Evolutionary conservation across 92 coral and sea anemone species (phyloP).

Genomic region (Bergia sp.): DNA sequence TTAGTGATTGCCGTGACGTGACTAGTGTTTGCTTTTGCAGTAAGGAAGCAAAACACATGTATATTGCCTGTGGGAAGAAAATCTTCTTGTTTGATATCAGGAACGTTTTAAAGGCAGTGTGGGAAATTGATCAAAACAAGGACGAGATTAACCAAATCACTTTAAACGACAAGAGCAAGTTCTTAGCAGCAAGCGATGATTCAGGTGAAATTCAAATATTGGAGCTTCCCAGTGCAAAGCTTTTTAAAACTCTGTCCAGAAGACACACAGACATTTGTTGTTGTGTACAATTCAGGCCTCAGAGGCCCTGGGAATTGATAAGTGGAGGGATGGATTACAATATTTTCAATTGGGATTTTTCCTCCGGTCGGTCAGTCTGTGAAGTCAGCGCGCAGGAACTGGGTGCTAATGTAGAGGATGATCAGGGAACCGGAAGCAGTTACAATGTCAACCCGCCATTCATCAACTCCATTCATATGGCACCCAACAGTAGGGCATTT

Average conservation of each 20-base stretch:
- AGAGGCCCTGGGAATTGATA: conserved; percentile 87
- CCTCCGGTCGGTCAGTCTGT: conserved; percentile 78
- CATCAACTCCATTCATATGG: conserved; percentile 87
- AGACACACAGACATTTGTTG: conserved; percentile 86
- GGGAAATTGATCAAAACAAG: conserved; percentile 72
- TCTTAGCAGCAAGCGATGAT: conserved; percentile 91
- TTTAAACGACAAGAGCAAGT: conserved; percentile 70
- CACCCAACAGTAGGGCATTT: conserved; percentile 74
- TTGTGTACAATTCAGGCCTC: conserved; percentile 87
- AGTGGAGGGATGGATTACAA: conserved; percentile 91
- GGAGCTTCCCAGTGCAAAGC: conserved; percentile 69
- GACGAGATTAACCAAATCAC: conserved; percentile 93
- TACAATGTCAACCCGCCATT: conserved; percentile 88
- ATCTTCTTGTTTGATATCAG: conserved; percentile 79
- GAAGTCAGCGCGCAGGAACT: conserved; percentile 70
- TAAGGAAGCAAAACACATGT: conserved; percentile 73
- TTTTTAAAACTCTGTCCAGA: conserved; percentile 75
- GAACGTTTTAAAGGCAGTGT: conserved; percentile 54
- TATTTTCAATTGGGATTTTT: conserved; percentile 88
- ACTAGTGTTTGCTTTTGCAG: conserved; percentile 73
- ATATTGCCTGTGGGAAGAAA: conserved; percentile 78
- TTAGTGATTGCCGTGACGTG: conserved; percentile 49
- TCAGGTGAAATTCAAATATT: conserved; percentile 81
- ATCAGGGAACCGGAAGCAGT: conserved; percentile 33
- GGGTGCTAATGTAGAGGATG: conserved; percentile 23